Evolutionary conservation across 2,113 vertebrate genomes (phyloP).

Genomic region (Petroica traversi): DNA sequence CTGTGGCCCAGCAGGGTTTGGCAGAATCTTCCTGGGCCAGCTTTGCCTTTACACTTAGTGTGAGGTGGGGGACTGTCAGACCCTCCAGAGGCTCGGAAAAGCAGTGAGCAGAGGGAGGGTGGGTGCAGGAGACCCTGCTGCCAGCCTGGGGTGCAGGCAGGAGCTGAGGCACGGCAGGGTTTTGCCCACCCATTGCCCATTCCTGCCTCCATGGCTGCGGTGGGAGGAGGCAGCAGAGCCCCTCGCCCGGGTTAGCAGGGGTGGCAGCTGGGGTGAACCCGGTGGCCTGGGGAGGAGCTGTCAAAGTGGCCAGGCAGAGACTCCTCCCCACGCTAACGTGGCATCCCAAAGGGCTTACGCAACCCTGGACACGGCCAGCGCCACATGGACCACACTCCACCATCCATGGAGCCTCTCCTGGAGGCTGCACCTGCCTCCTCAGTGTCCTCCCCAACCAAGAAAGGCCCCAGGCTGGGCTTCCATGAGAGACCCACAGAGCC

Average conservation of each 20-base stretch:
- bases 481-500: not conserved
- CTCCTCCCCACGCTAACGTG: slow-evolving; percentile 67
- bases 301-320: not conserved
- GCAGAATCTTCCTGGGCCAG: not conserved
- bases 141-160: fast-evolving
- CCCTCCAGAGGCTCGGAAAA: not conserved
- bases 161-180: fast-evolving
- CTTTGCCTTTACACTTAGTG: not conserved
- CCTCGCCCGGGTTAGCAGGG: fast-evolving
- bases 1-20: not conserved
- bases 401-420: not conserved
- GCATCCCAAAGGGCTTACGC: slow-evolving; percentile 39
- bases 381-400: not conserved
- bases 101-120: not conserved
- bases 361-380: not conserved
- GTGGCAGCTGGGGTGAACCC: not conserved
- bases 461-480: not conserved
- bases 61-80: not conserved
- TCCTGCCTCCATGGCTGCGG: not conserved
- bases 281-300: slow-evolving; percentile 3
- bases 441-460: not conserved
- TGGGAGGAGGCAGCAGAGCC: not conserved
- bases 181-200: not conserved
- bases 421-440: not conserved
- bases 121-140: not conserved